These are phyloP conservation scores for Bugula neritina DNA, from an alignment of 2,888 invertebrate species.

Conservation along the genomic window DNA sequence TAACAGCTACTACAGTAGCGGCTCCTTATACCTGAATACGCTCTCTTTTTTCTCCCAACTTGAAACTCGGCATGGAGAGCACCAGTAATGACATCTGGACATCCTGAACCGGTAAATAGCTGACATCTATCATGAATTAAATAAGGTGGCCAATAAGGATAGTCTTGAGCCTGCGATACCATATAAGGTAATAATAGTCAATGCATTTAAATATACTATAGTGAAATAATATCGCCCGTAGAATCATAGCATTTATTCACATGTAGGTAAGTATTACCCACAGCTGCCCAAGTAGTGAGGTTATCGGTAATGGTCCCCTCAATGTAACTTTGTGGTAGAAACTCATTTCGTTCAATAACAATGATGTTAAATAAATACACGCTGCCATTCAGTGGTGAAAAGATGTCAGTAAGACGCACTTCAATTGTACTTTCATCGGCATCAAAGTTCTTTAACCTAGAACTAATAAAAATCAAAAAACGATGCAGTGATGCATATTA, in stretches of 20 bases:
- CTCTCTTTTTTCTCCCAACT: neutral
- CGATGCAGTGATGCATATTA: too few relatives aligned
- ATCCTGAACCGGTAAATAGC: slow-evolving; percentile 8
- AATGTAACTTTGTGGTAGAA: neutral
- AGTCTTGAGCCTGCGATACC: neutral
- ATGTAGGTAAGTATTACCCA: neutral
- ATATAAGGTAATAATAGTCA: too few relatives aligned
- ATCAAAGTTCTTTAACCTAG: neutral
- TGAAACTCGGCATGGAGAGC: neutral
- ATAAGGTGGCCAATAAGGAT: slow-evolving; percentile 11
- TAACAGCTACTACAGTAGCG: too few relatives aligned
- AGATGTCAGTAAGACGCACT: neutral
- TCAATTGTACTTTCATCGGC: slow-evolving; percentile 1
- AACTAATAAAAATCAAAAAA: too few relatives aligned
- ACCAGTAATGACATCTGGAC: slow-evolving; percentile 2
- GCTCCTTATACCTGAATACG: neutral
- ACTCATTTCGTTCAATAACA: neutral
- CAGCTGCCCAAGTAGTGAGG: slow-evolving; percentile 14
- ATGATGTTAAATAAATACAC: slow-evolving; percentile 14
- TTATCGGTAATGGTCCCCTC: neutral
- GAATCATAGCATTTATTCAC: too few relatives aligned
- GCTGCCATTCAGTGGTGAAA: slow-evolving; percentile 18
- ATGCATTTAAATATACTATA: too few relatives aligned
- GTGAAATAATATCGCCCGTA: too few relatives aligned
- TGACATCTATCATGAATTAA: slow-evolving; percentile 17